Evolutionary conservation across 2,888 invertebrate genomes (phyloP).

Genomic region (Latrodectus elegans): DNA sequence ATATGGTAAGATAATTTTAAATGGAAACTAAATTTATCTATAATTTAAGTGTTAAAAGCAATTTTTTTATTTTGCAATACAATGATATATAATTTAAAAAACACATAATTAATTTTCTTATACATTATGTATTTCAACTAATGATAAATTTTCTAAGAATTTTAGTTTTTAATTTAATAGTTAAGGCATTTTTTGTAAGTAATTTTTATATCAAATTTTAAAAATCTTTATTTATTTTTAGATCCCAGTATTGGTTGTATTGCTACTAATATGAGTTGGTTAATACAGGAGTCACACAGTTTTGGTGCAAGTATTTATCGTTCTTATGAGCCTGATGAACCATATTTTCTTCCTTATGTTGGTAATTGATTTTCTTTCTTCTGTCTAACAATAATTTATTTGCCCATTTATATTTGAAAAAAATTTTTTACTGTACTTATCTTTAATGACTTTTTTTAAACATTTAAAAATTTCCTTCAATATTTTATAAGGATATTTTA

Average conservation of each 20-base stretch:
- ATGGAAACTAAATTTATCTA: too few relatives aligned
- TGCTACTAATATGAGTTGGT: slow-evolving; percentile 80
- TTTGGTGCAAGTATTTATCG: slow-evolving; percentile 83
- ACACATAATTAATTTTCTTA: too few relatives aligned
- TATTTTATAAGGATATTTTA: neutral
- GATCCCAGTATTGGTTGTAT: slow-evolving; percentile 81
- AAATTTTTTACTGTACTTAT: neutral
- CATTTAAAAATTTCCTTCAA: neutral
- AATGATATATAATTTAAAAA: too few relatives aligned
- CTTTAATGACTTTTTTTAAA: neutral
- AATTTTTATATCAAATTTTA: too few relatives aligned
- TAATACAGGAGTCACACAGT: slow-evolving; percentile 79
- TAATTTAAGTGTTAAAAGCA: too few relatives aligned
- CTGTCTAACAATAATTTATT: neutral
- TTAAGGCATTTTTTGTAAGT: too few relatives aligned
- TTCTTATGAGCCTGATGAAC: slow-evolving; percentile 78
- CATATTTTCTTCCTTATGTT: slow-evolving; percentile 80
- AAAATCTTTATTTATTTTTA: slow-evolving; percentile 69
- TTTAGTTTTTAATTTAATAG: too few relatives aligned
- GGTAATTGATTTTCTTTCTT: slow-evolving; percentile 64
- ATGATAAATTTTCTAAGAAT: too few relatives aligned
- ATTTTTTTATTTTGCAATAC: too few relatives aligned
- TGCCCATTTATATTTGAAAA: too few relatives aligned
- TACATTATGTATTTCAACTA: too few relatives aligned
- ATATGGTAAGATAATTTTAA: too few relatives aligned